Conservation (phyloP, 1,140 invertebrate species). For the Pararge aegeria region DNA sequence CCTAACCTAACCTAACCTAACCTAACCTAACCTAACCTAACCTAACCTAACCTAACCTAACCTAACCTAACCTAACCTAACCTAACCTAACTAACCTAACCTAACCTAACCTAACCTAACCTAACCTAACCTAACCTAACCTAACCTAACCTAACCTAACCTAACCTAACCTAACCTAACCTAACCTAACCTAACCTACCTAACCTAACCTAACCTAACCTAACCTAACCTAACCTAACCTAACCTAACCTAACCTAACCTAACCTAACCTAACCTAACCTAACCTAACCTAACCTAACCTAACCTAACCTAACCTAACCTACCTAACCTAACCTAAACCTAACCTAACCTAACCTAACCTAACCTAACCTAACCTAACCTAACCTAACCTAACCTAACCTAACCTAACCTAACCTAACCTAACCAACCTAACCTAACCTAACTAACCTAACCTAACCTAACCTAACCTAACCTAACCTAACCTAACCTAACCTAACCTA, state of each 20-base stretch:
- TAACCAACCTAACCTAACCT: slow-evolving; percentile 8
- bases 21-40: slow-evolving; percentile 15
- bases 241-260: neutral
- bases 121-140: neutral
- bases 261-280: neutral
- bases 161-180: slow-evolving; percentile 5
- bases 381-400: slow-evolving; percentile 13
- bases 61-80: neutral
- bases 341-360: neutral
- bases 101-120: neutral
- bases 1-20: slow-evolving; percentile 15
- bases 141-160: neutral
- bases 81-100: neutral
- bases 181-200: neutral
- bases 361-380: neutral
- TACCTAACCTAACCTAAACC: neutral
- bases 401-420: slow-evolving; percentile 12
- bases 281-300: neutral
- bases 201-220: neutral
- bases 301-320: neutral
- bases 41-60: slow-evolving; percentile 8
- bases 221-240: neutral
- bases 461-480: slow-evolving; percentile 16
- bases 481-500: slow-evolving; percentile 16
- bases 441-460: slow-evolving; percentile 9